Conservation (phyloP, 2,888 invertebrate genomes). For the Mantis religiosa region DNA sequence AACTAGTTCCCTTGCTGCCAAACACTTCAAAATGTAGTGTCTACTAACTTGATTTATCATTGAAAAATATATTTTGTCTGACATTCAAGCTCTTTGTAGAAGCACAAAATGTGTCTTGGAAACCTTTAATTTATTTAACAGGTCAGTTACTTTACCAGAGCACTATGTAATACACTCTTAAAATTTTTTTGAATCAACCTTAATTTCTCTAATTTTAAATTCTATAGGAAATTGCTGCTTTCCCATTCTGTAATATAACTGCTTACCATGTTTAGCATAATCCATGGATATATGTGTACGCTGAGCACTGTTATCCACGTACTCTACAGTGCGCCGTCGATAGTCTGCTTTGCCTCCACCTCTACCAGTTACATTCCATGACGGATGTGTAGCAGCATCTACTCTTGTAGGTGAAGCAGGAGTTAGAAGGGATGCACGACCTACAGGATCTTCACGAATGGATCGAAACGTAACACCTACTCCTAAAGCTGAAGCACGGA, state of each 20-base stretch:
- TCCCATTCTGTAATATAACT: not conserved
- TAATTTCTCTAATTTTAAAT: too few species aligned
- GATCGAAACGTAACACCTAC: constrained; percentile 39
- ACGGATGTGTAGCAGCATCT: constrained; percentile 35
- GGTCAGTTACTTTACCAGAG: too few species aligned
- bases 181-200: too few species aligned
- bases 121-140: too few species aligned
- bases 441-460: constrained; percentile 41
- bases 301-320: constrained; percentile 42
- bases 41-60: too few species aligned
- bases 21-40: too few species aligned
- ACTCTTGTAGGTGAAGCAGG: constrained; percentile 39
- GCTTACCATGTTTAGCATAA: not conserved
- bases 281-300: constrained; percentile 7
- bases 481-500: not conserved
- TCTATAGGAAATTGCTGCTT: too few species aligned
- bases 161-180: too few species aligned
- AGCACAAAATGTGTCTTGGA: too few species aligned
- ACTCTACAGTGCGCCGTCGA: constrained; percentile 43
- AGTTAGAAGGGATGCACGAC: constrained; percentile 35
- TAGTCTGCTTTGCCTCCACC: constrained; percentile 42
- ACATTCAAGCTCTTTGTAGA: too few species aligned
- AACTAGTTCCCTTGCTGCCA: too few species aligned
- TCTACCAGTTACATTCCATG: constrained; percentile 42
- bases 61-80: too few species aligned